A percentile compares a stretch with the other conserved stretches of the same genome.
These are phyloP conservation scores for human DNA, from an alignment of 2,113 vertebrate species.

Conservation along the genomic window GRCh38 chr17:36855001-36855500, in stretches of 20 bases:
- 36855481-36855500: not conserved
- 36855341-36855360: not conserved
- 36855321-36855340: not conserved
- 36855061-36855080: not conserved
- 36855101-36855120: not conserved
- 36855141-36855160: not conserved
- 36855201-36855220: not conserved
- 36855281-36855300: not conserved
- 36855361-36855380: not conserved
- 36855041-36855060: not conserved
- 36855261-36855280: not conserved
- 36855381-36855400: not conserved
- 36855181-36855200: not conserved
- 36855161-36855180: not conserved
- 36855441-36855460: not conserved
- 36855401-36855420: not conserved
- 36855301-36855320: not conserved
- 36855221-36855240: too few relatives aligned
- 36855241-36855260: not conserved
- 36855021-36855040: not conserved
- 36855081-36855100: not conserved
- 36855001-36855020: too few relatives aligned
- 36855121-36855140: conserved; percentile 6
- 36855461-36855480: not conserved
- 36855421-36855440: not conserved